Conservation (phyloP, 2,797 vertebrate species). For the Melanotaenia boesemani region DNA sequence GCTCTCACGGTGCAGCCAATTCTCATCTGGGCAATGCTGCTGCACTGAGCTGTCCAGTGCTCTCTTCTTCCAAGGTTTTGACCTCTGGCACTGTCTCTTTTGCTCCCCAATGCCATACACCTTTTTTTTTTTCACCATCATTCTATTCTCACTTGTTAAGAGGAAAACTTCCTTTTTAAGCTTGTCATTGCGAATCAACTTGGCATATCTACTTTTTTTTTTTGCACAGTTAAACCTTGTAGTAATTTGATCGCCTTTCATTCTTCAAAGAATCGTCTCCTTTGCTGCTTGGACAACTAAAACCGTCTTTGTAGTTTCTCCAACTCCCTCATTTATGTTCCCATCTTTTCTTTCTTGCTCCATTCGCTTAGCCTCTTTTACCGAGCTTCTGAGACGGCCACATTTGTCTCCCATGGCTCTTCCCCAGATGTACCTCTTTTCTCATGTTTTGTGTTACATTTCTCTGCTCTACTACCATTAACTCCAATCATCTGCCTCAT, state of each 20-base stretch:
- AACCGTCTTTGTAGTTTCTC: slow-evolving; percentile 35
- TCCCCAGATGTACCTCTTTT: slow-evolving; percentile 11
- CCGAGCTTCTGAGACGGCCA: slow-evolving; percentile 40
- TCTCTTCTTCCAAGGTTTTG: slow-evolving; percentile 55
- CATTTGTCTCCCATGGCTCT: slow-evolving; percentile 49
- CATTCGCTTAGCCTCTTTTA: slow-evolving; percentile 14
- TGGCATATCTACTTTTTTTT: slow-evolving; percentile 12
- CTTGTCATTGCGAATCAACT: slow-evolving; percentile 20
- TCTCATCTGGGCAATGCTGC: slow-evolving; percentile 57
- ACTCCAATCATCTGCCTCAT: slow-evolving; percentile 69
- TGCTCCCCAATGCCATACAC: slow-evolving; percentile 14
- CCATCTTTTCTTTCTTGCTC: slow-evolving; percentile 9
- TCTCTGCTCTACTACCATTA: slow-evolving; percentile 45
- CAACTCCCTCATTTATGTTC: slow-evolving; percentile 15
- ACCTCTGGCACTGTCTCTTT: slow-evolving; percentile 50
- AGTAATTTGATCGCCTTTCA: slow-evolving; percentile 23
- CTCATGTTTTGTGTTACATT: slow-evolving; percentile 46
- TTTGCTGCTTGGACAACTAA: slow-evolving; percentile 22
- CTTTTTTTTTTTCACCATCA: slow-evolving; percentile 9
- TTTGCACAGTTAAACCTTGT: slow-evolving; percentile 4
- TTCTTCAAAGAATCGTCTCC: slow-evolving; percentile 8
- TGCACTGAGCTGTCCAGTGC: slow-evolving; percentile 57
- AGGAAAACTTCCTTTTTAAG: slow-evolving; percentile 11
- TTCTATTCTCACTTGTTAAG: slow-evolving; percentile 17
- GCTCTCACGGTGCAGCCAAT: slow-evolving; percentile 69